Conservation (phyloP, 2,888 invertebrate genomes). For the Drosophila borealis region DNA sequence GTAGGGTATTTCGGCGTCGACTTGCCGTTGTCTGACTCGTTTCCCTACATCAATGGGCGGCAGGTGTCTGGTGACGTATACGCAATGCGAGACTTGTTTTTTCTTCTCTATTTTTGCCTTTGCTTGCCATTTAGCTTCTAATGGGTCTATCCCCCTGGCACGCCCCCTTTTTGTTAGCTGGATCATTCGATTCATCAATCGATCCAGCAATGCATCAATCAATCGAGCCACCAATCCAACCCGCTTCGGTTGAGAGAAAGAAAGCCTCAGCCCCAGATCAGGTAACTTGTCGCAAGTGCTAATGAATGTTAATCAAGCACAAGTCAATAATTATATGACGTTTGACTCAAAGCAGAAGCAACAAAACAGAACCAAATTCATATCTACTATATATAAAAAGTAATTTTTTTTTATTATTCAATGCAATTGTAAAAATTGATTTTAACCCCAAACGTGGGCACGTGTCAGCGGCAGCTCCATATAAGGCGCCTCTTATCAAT, state of each 20-base stretch:
- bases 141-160: conserved; percentile 1
- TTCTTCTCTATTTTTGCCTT: not conserved
- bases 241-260: conserved; percentile 21
- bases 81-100: conserved; percentile 13
- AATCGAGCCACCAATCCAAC: not conserved
- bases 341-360: conserved; percentile 11
- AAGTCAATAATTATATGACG: conserved; percentile 33
- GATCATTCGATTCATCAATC: not conserved
- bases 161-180: conserved; percentile 17
- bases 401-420: not conserved
- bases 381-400: not conserved
- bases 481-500: conserved; percentile 28
- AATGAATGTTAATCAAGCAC: conserved; percentile 56
- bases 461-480: conserved; percentile 18
- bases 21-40: not conserved
- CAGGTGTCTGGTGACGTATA: conserved; percentile 18
- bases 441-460: conserved; percentile 31
- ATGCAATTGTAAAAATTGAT: conserved; percentile 9
- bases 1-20: conserved; percentile 5
- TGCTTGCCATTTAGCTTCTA: conserved; percentile 28
- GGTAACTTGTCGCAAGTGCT: conserved; percentile 33
- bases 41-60: not conserved
- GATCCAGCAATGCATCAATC: not conserved
- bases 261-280: not conserved
- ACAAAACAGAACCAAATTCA: conserved; percentile 19